Evolutionary conservation across 1,140 invertebrate species (phyloP).

Genomic region (Macrobrachium nipponense): DNA sequence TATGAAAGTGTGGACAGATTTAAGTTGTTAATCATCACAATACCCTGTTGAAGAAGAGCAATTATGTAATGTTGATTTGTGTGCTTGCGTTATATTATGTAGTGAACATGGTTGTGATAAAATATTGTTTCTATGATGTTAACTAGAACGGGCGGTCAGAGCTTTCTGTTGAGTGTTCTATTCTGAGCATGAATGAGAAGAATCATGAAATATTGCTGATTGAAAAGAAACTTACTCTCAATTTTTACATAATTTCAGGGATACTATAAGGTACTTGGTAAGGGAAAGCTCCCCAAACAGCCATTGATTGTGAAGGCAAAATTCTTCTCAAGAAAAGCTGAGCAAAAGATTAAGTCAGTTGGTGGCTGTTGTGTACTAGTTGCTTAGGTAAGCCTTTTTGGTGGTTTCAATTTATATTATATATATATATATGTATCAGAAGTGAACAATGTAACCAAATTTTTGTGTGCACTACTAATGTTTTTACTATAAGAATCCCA

Average conservation of each 20-base stretch:
- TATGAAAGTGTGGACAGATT: background rate
- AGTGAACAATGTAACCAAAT: background rate
- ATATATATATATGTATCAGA: too few species aligned
- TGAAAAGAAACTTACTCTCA: background rate
- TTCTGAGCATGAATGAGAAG: background rate
- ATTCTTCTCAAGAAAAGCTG: slow-evolving; percentile 97
- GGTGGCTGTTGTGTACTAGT: slow-evolving; percentile 97
- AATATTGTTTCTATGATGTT: slow-evolving; percentile 15
- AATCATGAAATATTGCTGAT: background rate
- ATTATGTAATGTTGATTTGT: background rate
- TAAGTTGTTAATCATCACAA: too few species aligned
- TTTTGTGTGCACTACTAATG: background rate
- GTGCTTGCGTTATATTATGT: background rate
- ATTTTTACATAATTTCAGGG: slow-evolving; percentile 77
- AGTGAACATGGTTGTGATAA: background rate
- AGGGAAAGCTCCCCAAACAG: slow-evolving; percentile 94
- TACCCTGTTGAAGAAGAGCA: too few species aligned
- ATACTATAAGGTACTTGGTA: slow-evolving; percentile 96
- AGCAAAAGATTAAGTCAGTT: slow-evolving; percentile 96
- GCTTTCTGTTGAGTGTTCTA: slow-evolving; percentile 26
- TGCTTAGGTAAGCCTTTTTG: slow-evolving; percentile 73
- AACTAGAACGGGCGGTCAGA: slow-evolving; percentile 43
- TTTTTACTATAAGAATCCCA: background rate
- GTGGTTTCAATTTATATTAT: too few species aligned
- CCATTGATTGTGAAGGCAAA: slow-evolving; percentile 99